Base-by-base conservation (phyloP, 2,797 vertebrate species). In the Xiphophorus birchmanni region DNA sequence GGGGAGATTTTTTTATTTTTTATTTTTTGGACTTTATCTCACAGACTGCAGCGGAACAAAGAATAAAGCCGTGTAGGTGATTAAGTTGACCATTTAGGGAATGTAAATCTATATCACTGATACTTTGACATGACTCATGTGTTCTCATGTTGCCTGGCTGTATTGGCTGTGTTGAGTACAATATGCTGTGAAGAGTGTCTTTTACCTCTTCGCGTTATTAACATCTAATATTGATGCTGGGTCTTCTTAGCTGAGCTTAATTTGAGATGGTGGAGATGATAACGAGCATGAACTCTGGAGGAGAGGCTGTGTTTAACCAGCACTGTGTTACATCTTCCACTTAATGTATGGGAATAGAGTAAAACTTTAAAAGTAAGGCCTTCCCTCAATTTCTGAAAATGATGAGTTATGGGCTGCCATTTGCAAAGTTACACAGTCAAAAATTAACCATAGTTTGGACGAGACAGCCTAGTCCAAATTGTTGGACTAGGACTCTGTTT, bases 151-250 rank as follows among this genome's bases (percentile, higher is more conserved):
- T 88, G 82, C 84, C 44, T 74, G 67, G 56, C 83, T 93, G 80
- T 85, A 79, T 74, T 73, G 82, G 80, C 88, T 86, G 80, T 60
- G 81, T 84, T 58, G 74, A 90, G 82, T 87, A 89, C 87, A 89
- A 84, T 73, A 71, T 71, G 65, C 72, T 80, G 80, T 74, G 84
- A 84, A 80, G 86, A 73, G 10, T 91, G 82, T 90, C 87, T 91
- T 93, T 84, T 89, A 94, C 84, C 85, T 90, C 90, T 86, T 91
- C 86, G 86, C 88, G 92, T 94, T 94, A 92, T 95, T 89, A 90
- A 95, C 94, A 95, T 96, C 92, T 91, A 96, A 95, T 94, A 96
- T 94, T 94, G 94, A 95, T 95, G 92, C 84, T 93, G 87, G 85
- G 82, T 93, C 93, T 95, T 93, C 90, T 81, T 7, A 88, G 90